Base-by-base conservation (phyloP, 2,888 invertebrate genomes). In the Cyclophora punctaria region DNA sequence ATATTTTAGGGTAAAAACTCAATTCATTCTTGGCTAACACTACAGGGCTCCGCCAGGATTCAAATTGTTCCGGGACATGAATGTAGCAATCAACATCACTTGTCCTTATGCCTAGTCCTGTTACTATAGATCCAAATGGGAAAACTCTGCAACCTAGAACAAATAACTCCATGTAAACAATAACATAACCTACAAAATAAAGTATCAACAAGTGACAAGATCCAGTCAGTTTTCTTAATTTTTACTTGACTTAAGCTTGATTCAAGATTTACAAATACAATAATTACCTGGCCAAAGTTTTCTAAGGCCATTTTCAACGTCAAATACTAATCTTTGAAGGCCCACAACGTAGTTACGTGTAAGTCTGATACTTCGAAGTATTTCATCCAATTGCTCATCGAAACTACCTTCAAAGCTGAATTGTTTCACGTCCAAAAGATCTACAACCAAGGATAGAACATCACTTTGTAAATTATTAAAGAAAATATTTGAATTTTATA, bases 31-130 rank as follows among this genome's bases (percentile, higher is more conserved):
- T 85, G 0, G 90, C 86, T 41, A 51, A 51, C 2, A 60, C 42
- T 0, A 74, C 70, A 50, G 56, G 55, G 35, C 55, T 7, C 49
- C 55, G 4, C 64, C 62, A 3, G 47, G 60, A 3, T 47, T 57
- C 4, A 35, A 52, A 20, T 20, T 45, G 56, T 41, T 49, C 35
- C 44, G 87, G 85, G 33, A 90, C 69, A 5, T 87, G 72, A 34
- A 94, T 71, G 56, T 83, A 93, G 55, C 93, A 85, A 69, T 95
- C 95, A n/a, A 94, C 85, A 72, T 95, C 95, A 67, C 94, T 94
- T 58, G 89, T 78, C 66, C 88, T 90, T 47, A 94, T 91, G 3
- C 91, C 92, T 48, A 95, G 75, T 2, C 93, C 93, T 0, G 92
- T 93, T 1, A 92, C 86, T 35, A 93, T 90, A 0, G 95, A 95